Conservation (phyloP, 2,113 vertebrate genomes). For the Pongo pygmaeus region DNA sequence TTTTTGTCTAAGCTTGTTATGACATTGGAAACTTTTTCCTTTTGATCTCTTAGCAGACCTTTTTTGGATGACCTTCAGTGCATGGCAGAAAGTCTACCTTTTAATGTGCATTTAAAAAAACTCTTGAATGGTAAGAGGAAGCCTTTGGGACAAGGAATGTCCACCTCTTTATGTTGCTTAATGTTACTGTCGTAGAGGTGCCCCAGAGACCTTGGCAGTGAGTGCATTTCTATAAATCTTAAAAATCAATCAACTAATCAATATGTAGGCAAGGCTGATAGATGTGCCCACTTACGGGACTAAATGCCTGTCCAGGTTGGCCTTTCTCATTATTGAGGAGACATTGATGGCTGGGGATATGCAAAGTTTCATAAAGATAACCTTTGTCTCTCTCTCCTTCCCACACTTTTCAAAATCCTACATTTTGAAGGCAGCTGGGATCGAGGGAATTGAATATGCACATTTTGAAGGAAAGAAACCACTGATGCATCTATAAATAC, state of each 20-base stretch:
- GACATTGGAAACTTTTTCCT: not conserved
- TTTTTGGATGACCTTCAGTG: slow-evolving; percentile 44
- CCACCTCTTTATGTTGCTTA: slow-evolving; percentile 50
- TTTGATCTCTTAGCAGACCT: not conserved
- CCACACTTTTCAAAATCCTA: slow-evolving; percentile 1
- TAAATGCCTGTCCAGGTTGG: slow-evolving; percentile 20
- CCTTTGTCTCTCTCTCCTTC: not conserved
- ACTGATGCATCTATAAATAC: slow-evolving; percentile 52
- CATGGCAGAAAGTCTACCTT: not conserved
- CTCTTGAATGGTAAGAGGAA: slow-evolving; percentile 38
- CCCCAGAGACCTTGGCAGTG: slow-evolving; percentile 64
- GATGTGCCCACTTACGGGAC: slow-evolving; percentile 54
- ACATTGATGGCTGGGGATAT: slow-evolving; percentile 48
- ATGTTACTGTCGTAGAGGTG: slow-evolving; percentile 43
- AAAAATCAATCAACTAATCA: slow-evolving; percentile 71
- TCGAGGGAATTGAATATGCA: slow-evolving; percentile 34
- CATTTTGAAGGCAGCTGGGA: slow-evolving; percentile 26
- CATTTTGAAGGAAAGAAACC: slow-evolving; percentile 48
- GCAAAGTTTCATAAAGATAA: slow-evolving; percentile 24
- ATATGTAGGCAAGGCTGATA: slow-evolving; percentile 46
- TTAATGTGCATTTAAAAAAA: slow-evolving; percentile 50
- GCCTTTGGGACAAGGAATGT: slow-evolving; percentile 37
- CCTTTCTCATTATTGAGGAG: slow-evolving; percentile 50
- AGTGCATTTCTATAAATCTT: slow-evolving; percentile 75
- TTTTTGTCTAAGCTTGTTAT: not conserved